A percentile compares a stretch with the other conserved stretches of the same genome.
phyloP scores from a whole-genome alignment of 2,797 vertebrate species.

The Buceros bicornis region DNA sequence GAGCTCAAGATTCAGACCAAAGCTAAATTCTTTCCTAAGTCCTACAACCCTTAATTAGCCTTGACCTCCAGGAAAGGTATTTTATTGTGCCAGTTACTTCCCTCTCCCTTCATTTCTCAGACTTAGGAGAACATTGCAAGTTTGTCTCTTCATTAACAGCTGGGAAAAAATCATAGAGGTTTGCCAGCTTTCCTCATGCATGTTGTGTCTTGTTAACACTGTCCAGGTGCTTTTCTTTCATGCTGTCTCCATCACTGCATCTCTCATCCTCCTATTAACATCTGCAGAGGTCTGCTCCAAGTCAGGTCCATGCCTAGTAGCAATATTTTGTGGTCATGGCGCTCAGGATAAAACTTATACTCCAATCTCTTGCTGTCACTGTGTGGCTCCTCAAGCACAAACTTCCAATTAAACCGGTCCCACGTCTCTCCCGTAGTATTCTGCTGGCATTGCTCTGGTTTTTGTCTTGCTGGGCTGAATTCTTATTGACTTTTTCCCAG shows the following conservation, averaged over 20 bases:
- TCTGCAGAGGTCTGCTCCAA: neutral
- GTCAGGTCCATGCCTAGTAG: conserved; percentile 28
- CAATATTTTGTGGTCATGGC: conserved; percentile 65
- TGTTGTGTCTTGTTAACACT: conserved; percentile 1
- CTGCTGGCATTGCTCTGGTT: neutral
- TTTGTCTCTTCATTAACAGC: conserved; percentile 1
- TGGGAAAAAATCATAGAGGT: neutral
- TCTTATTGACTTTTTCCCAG: conserved; percentile 10
- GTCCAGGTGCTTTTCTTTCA: conserved; percentile 8
- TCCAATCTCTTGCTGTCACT: conserved; percentile 37
- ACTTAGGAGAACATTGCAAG: neutral
- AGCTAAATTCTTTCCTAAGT: neutral
- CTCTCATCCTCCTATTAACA: neutral
- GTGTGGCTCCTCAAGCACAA: conserved; percentile 62
- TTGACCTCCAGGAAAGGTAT: neutral
- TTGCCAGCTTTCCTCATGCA: neutral
- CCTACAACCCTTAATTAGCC: neutral
- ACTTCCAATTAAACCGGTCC: conserved; percentile 54
- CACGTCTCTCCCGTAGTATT: neutral
- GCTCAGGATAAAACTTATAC: conserved; percentile 64
- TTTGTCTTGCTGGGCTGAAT: neutral
- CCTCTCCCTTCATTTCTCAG: neutral
- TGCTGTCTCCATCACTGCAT: neutral
- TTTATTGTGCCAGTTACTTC: neutral
- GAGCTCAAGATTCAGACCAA: neutral